Evolutionary conservation across 2,113 vertebrate genomes (phyloP), one percentile per base, ranked within the genome.

Genomic region (Alligator sinensis): DNA sequence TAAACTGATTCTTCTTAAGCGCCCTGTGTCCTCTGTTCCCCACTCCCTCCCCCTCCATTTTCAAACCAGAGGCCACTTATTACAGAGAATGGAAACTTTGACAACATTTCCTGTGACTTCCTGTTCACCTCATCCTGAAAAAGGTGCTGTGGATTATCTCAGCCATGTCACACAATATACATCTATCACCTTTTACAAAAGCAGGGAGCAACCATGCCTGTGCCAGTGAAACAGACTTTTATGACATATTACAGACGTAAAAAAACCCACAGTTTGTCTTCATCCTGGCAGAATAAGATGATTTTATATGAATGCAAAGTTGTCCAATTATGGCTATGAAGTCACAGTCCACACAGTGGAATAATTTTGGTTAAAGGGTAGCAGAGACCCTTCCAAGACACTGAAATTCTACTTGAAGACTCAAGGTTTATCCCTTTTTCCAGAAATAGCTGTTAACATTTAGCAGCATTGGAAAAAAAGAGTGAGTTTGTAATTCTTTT

Each of bases 291-390:
- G 27, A 93, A 89, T 87, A 34, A 0, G 61, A 95, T 89, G 90
- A 83, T 88, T 82, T 61, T 80, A 91, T 93, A 74, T 72, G 88
- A 90, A 93, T 24, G 24, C 21, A 19, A 82, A 92, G 60, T 76
- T 97, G 95, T 88, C 96, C 95, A 96, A 80, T 97, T 97, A 97
- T 92, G 96, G 97, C 92, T 89, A 87, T 88, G 87, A 72, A 28
- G 60, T 92, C 70, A 80, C 87, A 91, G 86, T 30, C 75, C 34
- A 47, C 47, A 47, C 47, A 13, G 30, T 76, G 76, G 86, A 91
- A 86, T 77, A 81, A 78, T 77, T 68, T 64, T 84, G 81, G 75
- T 68, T 88, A 27, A 38, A 21, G 62, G 94, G 84, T 55, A 96
- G 84, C 70, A 93, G 91, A 94, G 91, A 55, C 38, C 64, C 90